Evolutionary conservation across 2,113 vertebrate genomes (phyloP), one percentile per base, ranked within the genome.

Genomic region (Hypomesus transpacificus): DNA sequence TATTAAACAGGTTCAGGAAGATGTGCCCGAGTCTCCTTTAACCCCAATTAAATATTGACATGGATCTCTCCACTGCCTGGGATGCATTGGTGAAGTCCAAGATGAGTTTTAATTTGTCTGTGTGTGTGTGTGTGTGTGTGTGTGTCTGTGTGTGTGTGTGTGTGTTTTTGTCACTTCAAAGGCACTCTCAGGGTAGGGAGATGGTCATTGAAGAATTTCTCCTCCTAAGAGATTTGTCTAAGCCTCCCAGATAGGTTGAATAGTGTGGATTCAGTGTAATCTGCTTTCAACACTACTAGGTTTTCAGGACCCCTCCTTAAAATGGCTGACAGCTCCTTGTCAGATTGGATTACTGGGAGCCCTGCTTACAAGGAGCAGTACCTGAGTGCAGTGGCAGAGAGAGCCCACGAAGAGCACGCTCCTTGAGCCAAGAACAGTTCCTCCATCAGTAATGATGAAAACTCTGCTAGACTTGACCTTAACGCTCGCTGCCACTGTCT

Each of bases 301-400:
- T 54, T 53, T 63, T 80, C 67, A 56, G 80, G 72, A 78, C 69
- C 82, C 62, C 70, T 14, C 3, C 75, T 75, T 70, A 71, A 85
- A 83, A 85, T 80, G 73, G 74, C 75, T 80, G 86, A 80, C 78
- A 85, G 74, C 75, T 74, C 68, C 73, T 80, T 89, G 84, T 86
- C 81, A 80, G 63, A 68, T 70, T 22, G 72, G 78, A 83, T 87
- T 80, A 83, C 68, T 63, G 62, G 51, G 60, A 71, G 14, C n/a
- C 24, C 61, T 57, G 64, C 20, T 39, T 50, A n/a, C 26, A 71
- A 34, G 50, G 28, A 75, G 67, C 21, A n/a, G 62, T 79, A 84
- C 74, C 80, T 85, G 73, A 0, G n/a, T 68, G 56, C 68, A 72
- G 72, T 71, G 21, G 26, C 56, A 63, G 13, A 52, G 22, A 52